Evolutionary conservation across 2,888 invertebrate genomes (phyloP), one percentile per base, ranked within the genome.

Genomic region (Crocallis elinguaria): DNA sequence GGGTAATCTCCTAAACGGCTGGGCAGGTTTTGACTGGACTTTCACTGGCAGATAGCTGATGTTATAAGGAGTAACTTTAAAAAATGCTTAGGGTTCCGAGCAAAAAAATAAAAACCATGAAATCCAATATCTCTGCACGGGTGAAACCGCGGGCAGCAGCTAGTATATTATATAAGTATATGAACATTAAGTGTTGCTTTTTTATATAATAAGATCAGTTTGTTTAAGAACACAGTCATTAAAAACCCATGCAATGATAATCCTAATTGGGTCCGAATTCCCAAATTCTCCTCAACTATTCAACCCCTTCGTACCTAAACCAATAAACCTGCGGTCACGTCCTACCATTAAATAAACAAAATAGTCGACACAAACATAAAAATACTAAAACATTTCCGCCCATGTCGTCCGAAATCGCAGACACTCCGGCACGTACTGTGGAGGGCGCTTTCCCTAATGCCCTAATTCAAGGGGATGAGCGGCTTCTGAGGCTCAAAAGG

Each of bases 381-480:
- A 53, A 58, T 58, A 57, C 45, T 51, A 52, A 54, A 54, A 57
- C 57, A 54, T 50, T 50, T 60, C 56, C 52, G 44, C 41, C 36
- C 48, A 49, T 57, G 53, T 56, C 60, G 60, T 57, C 52, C 58
- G 36, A 61, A 61, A 51, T 59, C 57, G 58, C 48, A 38, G 48
- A 48, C 57, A 55, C 64, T 64, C 50, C 39, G 49, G 59, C 64
- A 64, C 64, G 64, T 64, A 60, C 43, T 25, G 30, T 53, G 49
- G 53, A 49, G 50, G 49, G 41, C 43, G 50, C 51, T 41, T 37
- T 56, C 42, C 54, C 51, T 61, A 57, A 62, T 58, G 57, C 60
- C 60, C 60, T 57, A 61, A 64, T 60, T 61, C 57, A 45, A 60
- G 55, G 29, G 57, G 49, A 57, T 62, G 53, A 55, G 48, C 44